Base-by-base conservation (phyloP, 1,140 invertebrate species). In the Vanessa atalanta region DNA sequence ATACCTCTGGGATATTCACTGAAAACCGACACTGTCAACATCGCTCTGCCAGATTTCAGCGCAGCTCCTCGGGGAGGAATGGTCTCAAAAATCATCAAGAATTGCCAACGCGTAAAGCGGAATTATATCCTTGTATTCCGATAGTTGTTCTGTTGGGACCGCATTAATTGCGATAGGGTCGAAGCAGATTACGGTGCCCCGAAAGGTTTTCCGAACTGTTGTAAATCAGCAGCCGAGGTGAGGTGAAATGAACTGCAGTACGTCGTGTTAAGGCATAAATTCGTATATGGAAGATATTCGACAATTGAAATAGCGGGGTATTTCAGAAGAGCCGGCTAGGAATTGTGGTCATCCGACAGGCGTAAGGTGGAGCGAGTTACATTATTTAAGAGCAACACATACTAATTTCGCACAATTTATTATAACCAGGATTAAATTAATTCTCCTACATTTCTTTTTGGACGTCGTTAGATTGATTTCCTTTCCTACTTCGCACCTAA, bases 121-220 rank as follows among this genome's bases (percentile, higher is more conserved):
- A 78, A 77, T 78, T 81, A 74, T 75, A 74, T 83, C 81, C 72
- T 60, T 74, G 77, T 60, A 72, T 72, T 70, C 60, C 77, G 72
- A 79, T 81, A 84, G 81, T 84, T 81, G 78, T 78, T 78, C 80
- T 77, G 60, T 73, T 77, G 83, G 84, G 80, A 84, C 80, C 81
- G 83, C 85, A 92, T 90, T 90, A 90, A 92, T 92, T 90, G 87
- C 83, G 79, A 87, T 88, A 81, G 83, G 86, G 79, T 74, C 83
- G 81, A 82, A 89, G 83, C 86, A 85, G 87, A 89, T 92, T 90
- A 92, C 83, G 76, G 83, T 80, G 83, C 81, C 84, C 82, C 83
- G 72, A 85, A 87, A 88, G 83, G 86, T 86, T 88, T 84, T 80
- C 73, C 72, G 69, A 84, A 83, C 75, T 79, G 79, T 80, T 78